phyloP scores from a whole-genome alignment of 2,113 vertebrate genomes.

The Eublepharis macularius region DNA sequence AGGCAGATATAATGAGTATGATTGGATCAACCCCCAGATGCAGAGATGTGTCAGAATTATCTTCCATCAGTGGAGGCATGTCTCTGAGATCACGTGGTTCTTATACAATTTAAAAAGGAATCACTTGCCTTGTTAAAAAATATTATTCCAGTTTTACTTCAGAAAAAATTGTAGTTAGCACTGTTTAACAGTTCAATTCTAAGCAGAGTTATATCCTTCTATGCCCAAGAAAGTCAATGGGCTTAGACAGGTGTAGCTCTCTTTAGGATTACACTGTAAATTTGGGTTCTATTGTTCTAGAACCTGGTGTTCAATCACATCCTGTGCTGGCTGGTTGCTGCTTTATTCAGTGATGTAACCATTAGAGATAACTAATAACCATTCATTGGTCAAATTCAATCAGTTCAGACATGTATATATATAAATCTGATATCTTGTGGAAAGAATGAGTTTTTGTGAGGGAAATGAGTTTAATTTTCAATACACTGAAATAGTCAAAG shows the following conservation, averaged over 20 bases:
- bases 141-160: neutral
- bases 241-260: no score
- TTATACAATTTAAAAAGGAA: neutral
- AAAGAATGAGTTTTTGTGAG: neutral
- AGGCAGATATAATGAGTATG: neutral
- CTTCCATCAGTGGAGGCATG: neutral
- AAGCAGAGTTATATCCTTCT: no score
- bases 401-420: neutral
- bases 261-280: neutral
- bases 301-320: neutral
- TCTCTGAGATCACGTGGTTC: neutral
- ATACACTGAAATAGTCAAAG: neutral
- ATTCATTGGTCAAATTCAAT: neutral
- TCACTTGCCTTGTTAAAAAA: neutral
- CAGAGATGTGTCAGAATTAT: neutral
- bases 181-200: neutral
- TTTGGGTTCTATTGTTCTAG: neutral
- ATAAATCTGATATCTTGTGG: neutral
- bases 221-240: no score
- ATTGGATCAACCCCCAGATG: neutral
- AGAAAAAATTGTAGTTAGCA: neutral
- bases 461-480: neutral
- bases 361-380: neutral
- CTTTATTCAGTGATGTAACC: neutral
- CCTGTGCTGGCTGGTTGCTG: neutral